Percentiles rank a stretch among this genome's conserved stretches.
Evolutionary conservation across 2,797 vertebrate species (phyloP).

Genomic region (Ceryle rudis): DNA sequence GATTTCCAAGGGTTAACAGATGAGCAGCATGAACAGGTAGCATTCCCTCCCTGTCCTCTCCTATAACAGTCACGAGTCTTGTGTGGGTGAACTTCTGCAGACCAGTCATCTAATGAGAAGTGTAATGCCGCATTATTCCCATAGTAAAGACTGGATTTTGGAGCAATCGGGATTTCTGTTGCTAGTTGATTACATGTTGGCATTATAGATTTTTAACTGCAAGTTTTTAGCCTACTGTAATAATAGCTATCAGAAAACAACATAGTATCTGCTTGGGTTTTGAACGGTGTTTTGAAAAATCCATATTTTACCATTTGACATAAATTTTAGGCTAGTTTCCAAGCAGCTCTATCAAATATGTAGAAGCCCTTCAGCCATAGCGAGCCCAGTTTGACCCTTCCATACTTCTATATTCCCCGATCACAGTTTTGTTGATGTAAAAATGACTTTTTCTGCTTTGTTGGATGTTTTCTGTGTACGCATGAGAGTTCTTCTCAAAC

Average conservation of each 20-base stretch:
- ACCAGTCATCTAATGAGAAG: background rate
- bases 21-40: background rate
- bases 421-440: slow-evolving; percentile 69
- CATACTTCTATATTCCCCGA: slow-evolving; percentile 36
- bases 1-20: slow-evolving; percentile 21
- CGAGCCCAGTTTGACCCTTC: background rate
- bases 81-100: background rate
- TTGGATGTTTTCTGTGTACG: slow-evolving; percentile 62
- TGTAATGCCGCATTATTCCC: background rate
- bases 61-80: background rate
- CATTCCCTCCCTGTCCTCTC: background rate
- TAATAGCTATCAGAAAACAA: slow-evolving; percentile 7
- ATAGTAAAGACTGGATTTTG: background rate
- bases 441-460: slow-evolving; percentile 70
- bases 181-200: background rate
- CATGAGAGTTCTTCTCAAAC: slow-evolving; percentile 67
- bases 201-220: slow-evolving; percentile 19
- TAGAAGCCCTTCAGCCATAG: background rate
- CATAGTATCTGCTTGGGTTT: background rate
- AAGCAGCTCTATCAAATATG: background rate
- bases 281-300: slow-evolving; percentile 2
- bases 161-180: background rate
- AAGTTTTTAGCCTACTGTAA: background rate
- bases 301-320: background rate
- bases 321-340: background rate